Base-by-base conservation (phyloP, 2,113 vertebrate genomes). In the Podarcis muralis region DNA sequence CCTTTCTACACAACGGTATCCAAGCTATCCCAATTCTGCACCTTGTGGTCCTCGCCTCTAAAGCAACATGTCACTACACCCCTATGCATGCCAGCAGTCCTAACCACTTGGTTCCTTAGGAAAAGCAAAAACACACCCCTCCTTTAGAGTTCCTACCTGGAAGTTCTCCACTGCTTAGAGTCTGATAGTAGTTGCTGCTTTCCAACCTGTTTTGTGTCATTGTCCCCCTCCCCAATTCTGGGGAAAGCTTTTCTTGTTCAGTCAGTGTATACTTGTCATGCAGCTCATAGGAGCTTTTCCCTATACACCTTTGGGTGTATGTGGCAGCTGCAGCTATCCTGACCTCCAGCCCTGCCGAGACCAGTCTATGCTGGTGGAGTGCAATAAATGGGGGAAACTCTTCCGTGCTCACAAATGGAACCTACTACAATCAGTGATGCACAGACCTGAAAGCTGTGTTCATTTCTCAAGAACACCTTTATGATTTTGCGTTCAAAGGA, bases 401-500 rank as follows among this genome's bases (percentile, higher is more conserved):
- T 40, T 22, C 86, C 69, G 69, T 2, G 89, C 66, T 68, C 72
- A 75, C 57, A 65, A 76, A 75, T 18, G 35, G 59, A 74, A 75
- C 20, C 62, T 86, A 53, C 27, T 66, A 78, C 27, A 81, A 72
- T 20, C 15, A 37, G 62, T 92, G 66, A 91, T 91, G 91, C 78
- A 90, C 80, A 93, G 90, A 94, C 87, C 80, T 53, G 88, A 89
- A 94, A 93, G 53, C 86, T 85, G 87, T 92, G 90, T 89, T 94
- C 93, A 85, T 91, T 94, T 94, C 93, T 95, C 93, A 91, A 93
- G 95, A 66, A 94, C 92, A 95, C 94, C 94, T 94, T 92, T 91
- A 95, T 94, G 88, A 95, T 93, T 53, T 94, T 93, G 93, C 92
- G 93, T 93, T 90, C 92, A 93, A 95, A 95, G 94, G 95, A 96